Base-by-base conservation (phyloP, 2,888 invertebrate species). In the Chloroclystis v-ata region DNA sequence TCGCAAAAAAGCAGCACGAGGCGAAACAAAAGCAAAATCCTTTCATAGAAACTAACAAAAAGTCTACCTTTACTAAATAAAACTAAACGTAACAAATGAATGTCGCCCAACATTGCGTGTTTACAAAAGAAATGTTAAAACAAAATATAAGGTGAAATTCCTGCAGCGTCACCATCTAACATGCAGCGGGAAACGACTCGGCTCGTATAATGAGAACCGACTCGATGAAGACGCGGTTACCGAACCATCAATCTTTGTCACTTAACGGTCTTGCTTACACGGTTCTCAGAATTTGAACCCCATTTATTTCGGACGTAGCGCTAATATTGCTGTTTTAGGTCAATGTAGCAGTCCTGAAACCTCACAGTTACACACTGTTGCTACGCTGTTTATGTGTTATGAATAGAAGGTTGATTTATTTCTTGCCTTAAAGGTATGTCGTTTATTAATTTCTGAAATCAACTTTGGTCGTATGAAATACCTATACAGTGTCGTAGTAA, bases 201-300 rank as follows among this genome's bases (percentile, higher is more conserved):
- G 39, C 43, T 37, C 39, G 47, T 49, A 42, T 78, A 81, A 81
- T 78, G 71, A 72, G 75, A 75, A 62, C 60, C 64, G 74, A 72
- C 68, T 71, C 69, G 74, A 75, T 73, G 72, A 75, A 78, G 78
- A 74, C 73, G 68, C 67, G 67, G 72, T 79, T 78, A 80, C 67
- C 67, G 62, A 43, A 37, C 48, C 46, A 59, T 59, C 51, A 53
- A 59, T 59, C 59, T 35, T 45, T 54, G 59, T 59, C 59, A 53
- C 45, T 53, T 29, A 37, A 28, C 14, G 39, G 35, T 35, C 40
- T 28, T 14, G 35, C 35, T 35, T 35, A 35, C 35, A 24, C 35
- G 7, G 35, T 35, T 10, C 35, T 33, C 16, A 14, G 32, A 35
- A 35, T 35, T 35, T 35, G 35, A 35, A 35, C 35, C 20, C 9